Percentiles rank a stretch among this genome's conserved stretches.
These are phyloP conservation scores for Diphyllodes magnificus DNA, from an alignment of 2,113 vertebrate genomes.

Conservation along the genomic window DNA sequence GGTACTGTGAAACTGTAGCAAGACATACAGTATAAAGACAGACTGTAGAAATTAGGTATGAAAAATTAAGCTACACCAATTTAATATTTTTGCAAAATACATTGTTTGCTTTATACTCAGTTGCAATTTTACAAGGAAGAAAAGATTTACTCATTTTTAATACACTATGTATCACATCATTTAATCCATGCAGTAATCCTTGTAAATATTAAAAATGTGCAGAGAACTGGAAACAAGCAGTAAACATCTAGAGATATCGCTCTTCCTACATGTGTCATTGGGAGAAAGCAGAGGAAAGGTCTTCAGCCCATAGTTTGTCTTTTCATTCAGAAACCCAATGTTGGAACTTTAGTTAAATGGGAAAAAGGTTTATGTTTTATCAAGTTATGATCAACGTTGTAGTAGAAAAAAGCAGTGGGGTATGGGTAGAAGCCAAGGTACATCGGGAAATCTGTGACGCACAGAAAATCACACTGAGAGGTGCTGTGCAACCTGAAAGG, in stretches of 20 bases:
- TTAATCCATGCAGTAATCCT: neutral
- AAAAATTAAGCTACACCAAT: neutral
- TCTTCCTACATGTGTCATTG: accelerated
- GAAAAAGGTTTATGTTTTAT: neutral
- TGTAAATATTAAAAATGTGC: neutral
- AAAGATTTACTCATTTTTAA: neutral
- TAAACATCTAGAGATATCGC: neutral
- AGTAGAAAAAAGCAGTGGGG: neutral
- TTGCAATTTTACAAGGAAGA: neutral
- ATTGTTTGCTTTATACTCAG: neutral
- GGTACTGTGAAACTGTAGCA: neutral
- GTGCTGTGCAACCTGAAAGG: neutral
- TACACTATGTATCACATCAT: neutral
- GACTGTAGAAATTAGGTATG: neutral
- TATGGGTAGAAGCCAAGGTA: neutral
- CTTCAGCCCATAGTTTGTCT: neutral
- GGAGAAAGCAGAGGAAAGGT: neutral
- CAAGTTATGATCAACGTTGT: neutral
- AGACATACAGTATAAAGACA: neutral
- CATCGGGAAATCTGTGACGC: accelerated
- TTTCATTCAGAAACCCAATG: neutral
- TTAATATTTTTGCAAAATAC: neutral
- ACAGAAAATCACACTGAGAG: neutral
- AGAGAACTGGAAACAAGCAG: neutral
- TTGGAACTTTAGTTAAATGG: neutral